Conservation (phyloP, 1,140 invertebrate genomes). For the Drosophila littoralis region DNA sequence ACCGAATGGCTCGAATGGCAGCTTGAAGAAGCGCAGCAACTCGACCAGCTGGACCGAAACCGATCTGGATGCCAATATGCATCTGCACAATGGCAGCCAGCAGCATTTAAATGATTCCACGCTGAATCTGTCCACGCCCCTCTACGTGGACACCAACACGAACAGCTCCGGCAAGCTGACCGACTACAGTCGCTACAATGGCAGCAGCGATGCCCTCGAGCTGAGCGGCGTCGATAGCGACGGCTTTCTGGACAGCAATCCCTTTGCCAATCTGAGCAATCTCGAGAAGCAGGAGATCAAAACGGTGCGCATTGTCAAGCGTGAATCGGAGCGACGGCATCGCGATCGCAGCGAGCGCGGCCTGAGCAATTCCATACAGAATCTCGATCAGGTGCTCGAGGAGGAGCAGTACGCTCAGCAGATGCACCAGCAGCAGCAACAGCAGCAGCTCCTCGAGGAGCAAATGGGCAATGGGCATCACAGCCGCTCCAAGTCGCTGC, state of each 20-base stretch:
- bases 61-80: constrained; percentile 91
- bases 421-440: constrained; percentile 34
- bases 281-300: constrained; percentile 95
- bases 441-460: constrained; percentile 59
- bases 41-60: constrained; percentile 93
- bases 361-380: constrained; percentile 77
- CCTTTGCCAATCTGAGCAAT: constrained; percentile 89
- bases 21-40: constrained; percentile 84
- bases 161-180: constrained; percentile 73
- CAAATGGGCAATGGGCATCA: constrained; percentile 71
- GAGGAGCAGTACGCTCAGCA: constrained; percentile 83
- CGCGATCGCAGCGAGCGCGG: constrained; percentile 88
- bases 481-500: constrained; percentile 76
- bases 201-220: constrained; percentile 75
- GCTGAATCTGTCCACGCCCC: constrained; percentile 82
- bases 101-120: constrained; percentile 71
- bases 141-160: constrained; percentile 86
- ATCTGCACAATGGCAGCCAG: constrained; percentile 60
- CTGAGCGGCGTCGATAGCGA: constrained; percentile 84
- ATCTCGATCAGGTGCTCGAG: constrained; percentile 86
- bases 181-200: constrained; percentile 79
- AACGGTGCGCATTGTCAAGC: constrained; percentile 96
- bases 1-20: constrained; percentile 61
- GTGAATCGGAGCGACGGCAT: constrained; percentile 93
- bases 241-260: constrained; percentile 85